Evolutionary conservation across 2,797 vertebrate species (phyloP).

Genomic region (Lophotriccus pileatus): DNA sequence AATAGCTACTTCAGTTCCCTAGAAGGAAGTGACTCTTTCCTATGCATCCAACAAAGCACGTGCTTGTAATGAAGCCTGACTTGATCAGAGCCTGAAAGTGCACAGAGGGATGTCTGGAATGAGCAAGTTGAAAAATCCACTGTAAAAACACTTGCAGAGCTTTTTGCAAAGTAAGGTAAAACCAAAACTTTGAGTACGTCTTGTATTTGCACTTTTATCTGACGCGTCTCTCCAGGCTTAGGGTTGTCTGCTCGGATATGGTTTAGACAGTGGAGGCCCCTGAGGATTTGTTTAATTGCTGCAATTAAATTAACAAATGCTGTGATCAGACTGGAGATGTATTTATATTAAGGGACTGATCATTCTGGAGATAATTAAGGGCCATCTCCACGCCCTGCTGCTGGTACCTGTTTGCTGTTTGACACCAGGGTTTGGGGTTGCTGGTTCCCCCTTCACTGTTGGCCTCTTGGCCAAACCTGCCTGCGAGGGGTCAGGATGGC

Average conservation of each 20-base stretch:
- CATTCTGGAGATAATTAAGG: not conserved
- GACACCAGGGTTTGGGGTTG: rapidly evolving
- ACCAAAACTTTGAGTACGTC: not conserved
- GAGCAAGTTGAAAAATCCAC: not conserved
- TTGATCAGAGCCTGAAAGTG: not conserved
- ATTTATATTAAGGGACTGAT: not conserved
- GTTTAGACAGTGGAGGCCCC: not conserved
- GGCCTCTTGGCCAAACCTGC: too few species aligned
- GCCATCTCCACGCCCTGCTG: not conserved
- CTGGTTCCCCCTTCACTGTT: not conserved
- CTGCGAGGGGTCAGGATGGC: not conserved
- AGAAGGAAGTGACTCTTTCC: not conserved
- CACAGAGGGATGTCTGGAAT: not conserved
- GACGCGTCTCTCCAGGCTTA: not conserved
- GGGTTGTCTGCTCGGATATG: not conserved
- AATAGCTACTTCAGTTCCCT: not conserved
- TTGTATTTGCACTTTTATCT: not conserved
- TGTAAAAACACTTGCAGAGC: not conserved
- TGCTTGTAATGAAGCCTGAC: not conserved
- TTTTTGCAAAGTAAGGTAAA: not conserved
- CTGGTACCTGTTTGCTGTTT: not conserved
- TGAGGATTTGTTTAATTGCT: conserved; percentile 10
- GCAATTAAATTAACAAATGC: conserved; percentile 41
- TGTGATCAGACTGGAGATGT: not conserved
- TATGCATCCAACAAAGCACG: rapidly evolving